A percentile compares a stretch with the other conserved stretches of the same genome.
These are phyloP conservation scores for Bergia sp. DNA, from an alignment of 92 coral and sea anemone species.

Conservation along the genomic window DNA sequence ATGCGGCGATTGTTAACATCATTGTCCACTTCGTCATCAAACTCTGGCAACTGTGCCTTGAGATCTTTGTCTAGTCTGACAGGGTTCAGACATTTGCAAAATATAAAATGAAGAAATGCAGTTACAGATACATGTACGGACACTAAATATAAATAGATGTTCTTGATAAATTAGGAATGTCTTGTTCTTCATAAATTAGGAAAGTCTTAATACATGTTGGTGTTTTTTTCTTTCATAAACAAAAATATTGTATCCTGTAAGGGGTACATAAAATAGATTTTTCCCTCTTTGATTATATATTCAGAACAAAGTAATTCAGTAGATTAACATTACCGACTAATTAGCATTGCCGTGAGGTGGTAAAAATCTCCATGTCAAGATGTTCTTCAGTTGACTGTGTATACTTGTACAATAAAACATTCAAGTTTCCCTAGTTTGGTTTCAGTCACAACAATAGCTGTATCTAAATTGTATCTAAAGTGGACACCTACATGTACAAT, in stretches of 20 bases:
- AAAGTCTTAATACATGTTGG: too few relatives aligned
- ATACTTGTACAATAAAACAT: too few relatives aligned
- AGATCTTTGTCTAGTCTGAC: constrained; percentile 69
- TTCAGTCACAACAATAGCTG: not conserved
- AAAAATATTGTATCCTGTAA: too few relatives aligned
- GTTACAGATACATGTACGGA: not conserved
- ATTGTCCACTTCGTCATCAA: constrained; percentile 81
- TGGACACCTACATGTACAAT: not conserved
- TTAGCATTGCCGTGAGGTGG: not conserved
- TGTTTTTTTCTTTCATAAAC: too few relatives aligned
- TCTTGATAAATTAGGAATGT: too few relatives aligned
- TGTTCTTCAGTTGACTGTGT: too few relatives aligned
- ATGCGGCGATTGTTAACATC: constrained; percentile 92
- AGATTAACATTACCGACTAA: not conserved
- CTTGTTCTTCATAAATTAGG: not conserved
- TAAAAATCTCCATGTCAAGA: not conserved
- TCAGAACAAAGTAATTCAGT: too few relatives aligned
- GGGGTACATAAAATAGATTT: too few relatives aligned
- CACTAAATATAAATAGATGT: not conserved
- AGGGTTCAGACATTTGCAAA: not conserved
- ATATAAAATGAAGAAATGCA: not conserved
- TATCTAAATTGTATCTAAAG: not conserved
- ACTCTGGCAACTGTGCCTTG: constrained; percentile 63
- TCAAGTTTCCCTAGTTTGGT: not conserved
- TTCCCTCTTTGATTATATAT: too few relatives aligned